Base-by-base conservation (phyloP, 2,113 vertebrate species). In the Paraplagusia blochii region DNA sequence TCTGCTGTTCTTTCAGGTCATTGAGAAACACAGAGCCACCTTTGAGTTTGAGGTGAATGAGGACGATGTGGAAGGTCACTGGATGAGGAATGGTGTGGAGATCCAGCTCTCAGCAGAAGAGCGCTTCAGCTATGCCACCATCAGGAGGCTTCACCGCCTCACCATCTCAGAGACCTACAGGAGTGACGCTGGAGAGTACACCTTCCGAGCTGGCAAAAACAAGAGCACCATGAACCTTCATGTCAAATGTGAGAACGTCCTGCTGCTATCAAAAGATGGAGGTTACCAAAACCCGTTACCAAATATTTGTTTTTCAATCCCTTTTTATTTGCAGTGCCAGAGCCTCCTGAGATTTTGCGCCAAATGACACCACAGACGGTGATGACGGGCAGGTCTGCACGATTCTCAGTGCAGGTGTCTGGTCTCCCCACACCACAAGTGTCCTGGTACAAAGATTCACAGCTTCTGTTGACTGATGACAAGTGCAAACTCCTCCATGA, bases 1-100 rank as follows among this genome's bases (percentile, higher is more conserved):
- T 40, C 38, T 40, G 38, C 11, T 54, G 6, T 48, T 38, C 29
- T 18, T 59, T 50, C 63, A 99, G 97, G 95, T 98, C 47, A 89
- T 98, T 73, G 95, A 98, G 71, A 94, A 93, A 77, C 93, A 98
- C 50, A 90, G 93, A 83, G 91, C 95, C 0, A 93, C 92, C 5
- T 91, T 99, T 53, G 97, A 99, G 85, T 96, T 98, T 79, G 95
- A 98, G 81, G 97, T 99, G 74, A 94, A 92, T 16, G 97, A 98
- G 87, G 97, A 99, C 0, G 97, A 98, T 0, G 90, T 96, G 35
- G 97, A 98, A 56, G 93, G 93, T 46, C 95, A 81, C 52, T 99
- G 97, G 97, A 83, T 94, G 61, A 97, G 91, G 80, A 95, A 98
- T 0, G 96, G 93, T 4, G 90, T 92, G 62, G 95, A 98, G 85